Conservation (phyloP, 2,113 vertebrate species). For the Saguinus imperator region DNA sequence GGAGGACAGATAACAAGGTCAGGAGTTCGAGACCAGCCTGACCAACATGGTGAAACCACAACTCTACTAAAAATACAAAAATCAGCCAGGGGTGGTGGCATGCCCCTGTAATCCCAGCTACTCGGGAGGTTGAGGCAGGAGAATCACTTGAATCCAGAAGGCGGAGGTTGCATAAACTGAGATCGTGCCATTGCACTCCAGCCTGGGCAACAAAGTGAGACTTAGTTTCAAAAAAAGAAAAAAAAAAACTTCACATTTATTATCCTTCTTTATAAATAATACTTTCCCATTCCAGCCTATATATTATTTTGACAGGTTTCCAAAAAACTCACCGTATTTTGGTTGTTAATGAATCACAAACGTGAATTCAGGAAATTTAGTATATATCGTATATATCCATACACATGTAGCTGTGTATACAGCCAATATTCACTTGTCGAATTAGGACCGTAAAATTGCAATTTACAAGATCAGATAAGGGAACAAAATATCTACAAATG, state of each 20-base stretch:
- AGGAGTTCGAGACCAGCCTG: no score
- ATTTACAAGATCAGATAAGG: not conserved
- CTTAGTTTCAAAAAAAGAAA: no score
- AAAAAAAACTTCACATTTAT: conserved; percentile 7
- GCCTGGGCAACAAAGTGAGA: no score
- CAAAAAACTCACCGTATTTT: not conserved
- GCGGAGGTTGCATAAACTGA: no score
- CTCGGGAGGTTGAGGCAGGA: no score
- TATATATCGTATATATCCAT: not conserved
- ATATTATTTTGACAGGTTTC: conserved; percentile 17
- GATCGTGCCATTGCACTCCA: no score
- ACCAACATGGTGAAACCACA: no score
- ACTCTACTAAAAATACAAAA: no score
- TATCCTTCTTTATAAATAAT: conserved; percentile 2
- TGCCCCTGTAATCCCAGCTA: no score
- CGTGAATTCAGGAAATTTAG: not conserved
- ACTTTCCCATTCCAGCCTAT: not conserved
- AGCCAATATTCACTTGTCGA: not conserved
- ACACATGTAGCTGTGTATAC: not conserved
- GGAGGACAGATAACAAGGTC: no score
- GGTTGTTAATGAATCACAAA: not conserved
- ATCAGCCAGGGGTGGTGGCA: no score
- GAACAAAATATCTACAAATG: conserved; percentile 15
- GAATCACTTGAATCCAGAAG: no score
- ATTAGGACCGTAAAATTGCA: not conserved